These are phyloP conservation scores for Takifugu rubripes DNA, from an alignment of 2,797 vertebrate genomes.

Conservation along the genomic window DNA sequence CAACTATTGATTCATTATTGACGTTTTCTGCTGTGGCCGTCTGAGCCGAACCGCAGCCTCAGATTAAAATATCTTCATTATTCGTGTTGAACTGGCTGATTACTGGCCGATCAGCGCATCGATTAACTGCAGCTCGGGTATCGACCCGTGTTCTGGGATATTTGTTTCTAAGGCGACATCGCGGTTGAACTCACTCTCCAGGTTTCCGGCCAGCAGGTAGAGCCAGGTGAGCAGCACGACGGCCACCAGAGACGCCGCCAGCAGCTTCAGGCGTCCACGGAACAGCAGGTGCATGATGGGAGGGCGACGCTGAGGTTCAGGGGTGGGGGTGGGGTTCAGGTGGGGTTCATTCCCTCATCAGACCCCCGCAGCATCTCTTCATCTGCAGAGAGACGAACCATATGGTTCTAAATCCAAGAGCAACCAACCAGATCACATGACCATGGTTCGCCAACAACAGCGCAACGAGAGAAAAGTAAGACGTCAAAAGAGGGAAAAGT, in stretches of 20 bases:
- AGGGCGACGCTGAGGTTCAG: slow-evolving; percentile 19
- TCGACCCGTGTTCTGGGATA: background rate
- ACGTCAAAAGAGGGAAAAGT: too few relatives aligned
- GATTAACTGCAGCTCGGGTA: too few relatives aligned
- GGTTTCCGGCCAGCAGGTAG: slow-evolving; percentile 79
- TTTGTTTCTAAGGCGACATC: background rate
- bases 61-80: too few relatives aligned
- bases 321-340: slow-evolving; percentile 57
- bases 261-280: slow-evolving; percentile 83
- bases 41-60: too few relatives aligned
- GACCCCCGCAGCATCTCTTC: slow-evolving; percentile 70
- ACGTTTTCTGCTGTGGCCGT: too few relatives aligned
- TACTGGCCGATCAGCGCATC: too few relatives aligned
- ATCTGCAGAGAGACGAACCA: slow-evolving; percentile 42
- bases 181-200: slow-evolving; percentile 75
- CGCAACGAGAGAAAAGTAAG: too few relatives aligned
- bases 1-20: too few relatives aligned
- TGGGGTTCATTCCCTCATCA: slow-evolving; percentile 68
- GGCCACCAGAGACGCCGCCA: slow-evolving; percentile 74
- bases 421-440: background rate
- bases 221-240: slow-evolving; percentile 79
- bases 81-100: too few relatives aligned
- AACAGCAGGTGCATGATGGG: slow-evolving; percentile 86
- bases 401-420: background rate
- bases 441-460: too few relatives aligned